Evolutionary conservation across 2,888 invertebrate species (phyloP).

Genomic region (Pteria penguin): DNA sequence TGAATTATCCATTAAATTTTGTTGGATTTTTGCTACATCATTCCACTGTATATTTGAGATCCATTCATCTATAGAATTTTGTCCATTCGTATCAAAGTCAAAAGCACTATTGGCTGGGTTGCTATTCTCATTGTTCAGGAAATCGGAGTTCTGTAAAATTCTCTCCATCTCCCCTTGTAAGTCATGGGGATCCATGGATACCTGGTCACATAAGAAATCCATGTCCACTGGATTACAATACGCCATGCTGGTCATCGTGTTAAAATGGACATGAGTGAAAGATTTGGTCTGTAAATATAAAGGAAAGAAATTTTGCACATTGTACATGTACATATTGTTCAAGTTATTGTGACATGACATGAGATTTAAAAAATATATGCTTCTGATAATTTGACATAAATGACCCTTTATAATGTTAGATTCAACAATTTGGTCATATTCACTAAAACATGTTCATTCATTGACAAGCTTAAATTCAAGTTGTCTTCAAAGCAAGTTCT

Average conservation of each 20-base stretch:
- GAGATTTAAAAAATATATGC: no score
- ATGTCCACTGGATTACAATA: constrained; percentile 48
- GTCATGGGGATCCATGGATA: constrained; percentile 51
- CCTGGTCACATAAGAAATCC: constrained; percentile 52
- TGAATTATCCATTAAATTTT: constrained; percentile 61
- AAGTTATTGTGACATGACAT: no score
- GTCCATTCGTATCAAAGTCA: constrained; percentile 32
- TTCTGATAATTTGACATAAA: no score
- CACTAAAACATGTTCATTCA: no score
- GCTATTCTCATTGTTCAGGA: constrained; percentile 26
- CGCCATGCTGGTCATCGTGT: constrained; percentile 50
- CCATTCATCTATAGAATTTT: constrained; percentile 57
- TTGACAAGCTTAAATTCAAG: no score
- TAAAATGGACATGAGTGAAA: constrained; percentile 3
- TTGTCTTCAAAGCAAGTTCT: no score
- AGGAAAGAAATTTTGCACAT: no score
- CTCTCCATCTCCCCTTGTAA: constrained; percentile 43
- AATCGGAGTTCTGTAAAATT: constrained; percentile 40
- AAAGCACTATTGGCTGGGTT: constrained; percentile 31
- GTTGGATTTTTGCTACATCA: constrained; percentile 60
- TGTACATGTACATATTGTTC: no score
- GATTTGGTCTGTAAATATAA: neutral
- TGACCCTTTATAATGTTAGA: no score
- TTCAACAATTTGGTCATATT: no score
- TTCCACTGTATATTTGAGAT: constrained; percentile 60